Evolutionary conservation across 1,140 invertebrate genomes (phyloP), one percentile per base, ranked within the genome.

Genomic region (Phortica variegata): DNA sequence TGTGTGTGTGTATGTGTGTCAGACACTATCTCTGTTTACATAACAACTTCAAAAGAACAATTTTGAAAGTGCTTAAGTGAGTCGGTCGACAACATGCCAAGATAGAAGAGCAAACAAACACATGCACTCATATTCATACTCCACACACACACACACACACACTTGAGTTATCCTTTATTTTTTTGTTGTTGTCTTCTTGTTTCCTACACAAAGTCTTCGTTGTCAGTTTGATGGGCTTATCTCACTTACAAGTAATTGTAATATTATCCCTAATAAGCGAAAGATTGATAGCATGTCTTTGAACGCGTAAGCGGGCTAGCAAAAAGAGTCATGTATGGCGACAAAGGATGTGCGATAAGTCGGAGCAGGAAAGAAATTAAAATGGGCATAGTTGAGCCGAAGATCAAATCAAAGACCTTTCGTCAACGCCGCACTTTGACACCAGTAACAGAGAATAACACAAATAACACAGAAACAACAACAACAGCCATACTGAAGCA

Each of bases 191-290:
- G 38, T 37, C 42, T 15, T n/a, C n/a, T n/a, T n/a, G n/a, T n/a
- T n/a, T n/a, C n/a, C n/a, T n/a, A n/a, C n/a, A n/a, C n/a, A n/a
- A n/a, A n/a, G n/a, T n/a, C n/a, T n/a, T n/a, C n/a, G n/a, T n/a
- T n/a, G n/a, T n/a, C n/a, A n/a, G n/a, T n/a, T n/a, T n/a, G n/a
- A n/a, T 15, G 37, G 59, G 53, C 63, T 66, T 68, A 68, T 68
- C 63, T 60, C 63, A 53, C 62, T 58, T 68, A 57, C 65, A 68
- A 63, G 65, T 68, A 68, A 68, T 68, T 68, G 63, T 68, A 68
- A 68, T 69, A 68, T 68, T 68, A 68, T 68, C 60, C 63, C 63
- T 68, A 68, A 68, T 68, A 68, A 68, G 63, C 60, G 55, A 60
- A 60, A 68, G 63, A 68, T 68, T 68, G 63, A 68, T 68, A 68